A percentile compares a stretch with the other conserved stretches of the same genome.
Conservation (phyloP, 1,140 invertebrate genomes). For the Riptortus pedestris region DNA sequence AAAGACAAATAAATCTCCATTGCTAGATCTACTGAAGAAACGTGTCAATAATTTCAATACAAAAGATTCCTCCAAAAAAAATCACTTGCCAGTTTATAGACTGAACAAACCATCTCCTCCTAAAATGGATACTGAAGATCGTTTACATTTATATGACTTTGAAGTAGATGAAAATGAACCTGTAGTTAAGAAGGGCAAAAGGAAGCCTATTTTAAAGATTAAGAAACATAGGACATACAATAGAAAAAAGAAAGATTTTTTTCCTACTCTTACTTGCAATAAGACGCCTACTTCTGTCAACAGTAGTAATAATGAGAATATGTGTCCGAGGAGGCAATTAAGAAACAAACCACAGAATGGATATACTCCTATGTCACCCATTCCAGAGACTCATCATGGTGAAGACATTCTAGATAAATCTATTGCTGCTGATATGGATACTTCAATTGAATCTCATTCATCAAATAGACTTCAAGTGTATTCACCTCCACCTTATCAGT, state of each 20-base stretch:
- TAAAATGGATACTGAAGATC: not conserved
- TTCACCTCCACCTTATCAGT: not conserved
- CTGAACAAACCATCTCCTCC: not conserved
- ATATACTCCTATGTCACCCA: not conserved
- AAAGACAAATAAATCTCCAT: too few relatives aligned
- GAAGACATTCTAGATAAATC: not conserved
- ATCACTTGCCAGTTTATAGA: not conserved
- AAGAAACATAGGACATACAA: conserved; percentile 5
- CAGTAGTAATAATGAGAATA: too few relatives aligned
- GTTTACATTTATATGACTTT: conserved; percentile 18
- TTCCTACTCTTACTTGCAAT: too few relatives aligned
- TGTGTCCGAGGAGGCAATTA: not conserved
- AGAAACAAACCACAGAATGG: not conserved
- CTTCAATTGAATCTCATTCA: not conserved
- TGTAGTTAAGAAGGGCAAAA: conserved; percentile 8
- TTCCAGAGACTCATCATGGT: too few relatives aligned
- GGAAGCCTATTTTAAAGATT: conserved; percentile 15
- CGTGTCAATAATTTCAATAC: too few relatives aligned
- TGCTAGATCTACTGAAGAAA: too few relatives aligned
- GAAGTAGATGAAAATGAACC: conserved; percentile 25
- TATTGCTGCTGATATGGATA: not conserved
- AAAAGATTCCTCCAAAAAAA: too few relatives aligned
- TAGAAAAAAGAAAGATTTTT: not conserved
- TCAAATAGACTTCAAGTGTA: too few relatives aligned
- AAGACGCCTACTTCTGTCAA: too few relatives aligned